phyloP scores from a whole-genome alignment of 2,797 vertebrate species.

The Gorsachius magnificus region DNA sequence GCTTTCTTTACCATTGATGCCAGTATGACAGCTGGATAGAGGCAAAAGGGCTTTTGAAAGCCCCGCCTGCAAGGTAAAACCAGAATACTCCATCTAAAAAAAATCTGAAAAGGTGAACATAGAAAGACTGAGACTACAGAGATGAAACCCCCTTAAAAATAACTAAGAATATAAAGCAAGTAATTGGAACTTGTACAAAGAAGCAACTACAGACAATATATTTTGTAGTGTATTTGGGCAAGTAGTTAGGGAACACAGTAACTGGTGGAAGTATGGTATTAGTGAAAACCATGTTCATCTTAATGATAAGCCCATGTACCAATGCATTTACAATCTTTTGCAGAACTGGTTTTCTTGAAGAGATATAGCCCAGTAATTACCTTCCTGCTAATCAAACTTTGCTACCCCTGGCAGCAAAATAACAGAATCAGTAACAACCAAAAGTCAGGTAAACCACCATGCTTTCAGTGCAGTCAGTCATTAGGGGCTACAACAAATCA shows the following conservation, averaged over 20 bases:
- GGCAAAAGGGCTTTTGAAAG: not conserved
- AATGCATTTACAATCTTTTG: not conserved
- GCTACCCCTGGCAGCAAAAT: not conserved
- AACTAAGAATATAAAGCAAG: not conserved
- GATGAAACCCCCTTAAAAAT: not conserved
- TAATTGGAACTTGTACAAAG: not conserved
- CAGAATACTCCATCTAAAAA: not conserved
- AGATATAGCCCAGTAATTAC: not conserved
- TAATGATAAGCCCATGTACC: not conserved
- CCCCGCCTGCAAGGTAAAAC: not conserved
- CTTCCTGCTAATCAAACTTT: not conserved
- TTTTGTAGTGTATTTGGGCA: not conserved
- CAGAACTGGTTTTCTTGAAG: not conserved
- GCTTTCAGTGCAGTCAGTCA: not conserved
- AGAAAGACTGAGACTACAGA: not conserved
- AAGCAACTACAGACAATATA: not conserved
- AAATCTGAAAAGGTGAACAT: not conserved
- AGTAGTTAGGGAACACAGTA: not conserved
- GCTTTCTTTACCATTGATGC: not conserved
- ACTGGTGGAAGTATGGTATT: not conserved
- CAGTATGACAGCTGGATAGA: not conserved
- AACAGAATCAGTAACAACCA: not conserved
- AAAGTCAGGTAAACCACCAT: not conserved
- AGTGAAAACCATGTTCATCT: not conserved
- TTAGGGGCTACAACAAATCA: not conserved